phyloP scores from a whole-genome alignment of 2,888 invertebrate genomes.

The Cacoxenus indagator region DNA sequence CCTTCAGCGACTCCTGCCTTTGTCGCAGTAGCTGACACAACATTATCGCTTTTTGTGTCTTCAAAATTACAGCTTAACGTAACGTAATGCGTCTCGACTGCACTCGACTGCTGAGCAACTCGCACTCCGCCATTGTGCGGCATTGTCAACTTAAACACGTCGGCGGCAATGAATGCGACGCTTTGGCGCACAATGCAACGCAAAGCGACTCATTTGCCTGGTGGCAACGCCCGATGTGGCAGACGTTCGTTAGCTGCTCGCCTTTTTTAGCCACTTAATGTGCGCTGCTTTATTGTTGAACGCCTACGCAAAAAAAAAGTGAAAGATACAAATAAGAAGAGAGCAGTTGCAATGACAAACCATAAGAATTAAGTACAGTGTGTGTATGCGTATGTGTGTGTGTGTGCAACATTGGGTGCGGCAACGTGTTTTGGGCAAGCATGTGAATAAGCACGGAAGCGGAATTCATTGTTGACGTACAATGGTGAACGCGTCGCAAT shows the following conservation, averaged over 20 bases:
- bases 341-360: constrained; percentile 19
- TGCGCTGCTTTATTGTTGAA: constrained; percentile 23
- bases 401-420: neutral
- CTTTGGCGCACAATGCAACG: constrained; percentile 5
- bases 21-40: neutral
- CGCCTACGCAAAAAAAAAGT: constrained; percentile 49
- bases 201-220: constrained; percentile 10
- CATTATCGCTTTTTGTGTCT: constrained; percentile 3
- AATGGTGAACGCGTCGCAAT: constrained; percentile 65
- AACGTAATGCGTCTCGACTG: neutral
- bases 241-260: neutral
- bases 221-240: constrained; percentile 15
- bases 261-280: constrained; percentile 13
- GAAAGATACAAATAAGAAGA: constrained; percentile 34
- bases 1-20: neutral
- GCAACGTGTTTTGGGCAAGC: constrained; percentile 36
- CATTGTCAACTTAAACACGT: constrained; percentile 20
- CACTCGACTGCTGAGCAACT: too few relatives aligned
- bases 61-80: neutral
- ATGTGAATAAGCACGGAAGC: constrained; percentile 62
- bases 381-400: neutral
- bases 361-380: constrained; percentile 18
- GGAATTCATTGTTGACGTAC: constrained; percentile 66
- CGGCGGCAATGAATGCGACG: neutral
- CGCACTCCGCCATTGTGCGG: neutral